These are phyloP conservation scores for Mylabris phalerata DNA, from an alignment of 1,140 invertebrate species.

Conservation along the genomic window DNA sequence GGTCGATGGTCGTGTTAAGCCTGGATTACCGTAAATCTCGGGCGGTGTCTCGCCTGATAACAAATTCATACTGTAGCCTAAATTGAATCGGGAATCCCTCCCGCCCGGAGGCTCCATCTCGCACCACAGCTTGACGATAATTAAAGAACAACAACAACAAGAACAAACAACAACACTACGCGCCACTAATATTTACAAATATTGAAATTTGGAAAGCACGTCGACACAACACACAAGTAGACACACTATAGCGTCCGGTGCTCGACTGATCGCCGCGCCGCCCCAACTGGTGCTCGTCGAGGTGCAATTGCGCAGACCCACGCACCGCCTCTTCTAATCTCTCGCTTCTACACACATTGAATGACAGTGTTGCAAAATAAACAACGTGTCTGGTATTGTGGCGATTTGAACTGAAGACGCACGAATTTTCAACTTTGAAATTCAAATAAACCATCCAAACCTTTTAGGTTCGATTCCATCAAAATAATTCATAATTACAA, in stretches of 20 bases:
- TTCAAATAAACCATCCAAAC: no score
- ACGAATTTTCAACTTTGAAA: no score
- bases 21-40: constrained; percentile 67
- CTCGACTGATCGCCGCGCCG: constrained; percentile 26
- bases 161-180: constrained; percentile 15
- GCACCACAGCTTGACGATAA: constrained; percentile 40
- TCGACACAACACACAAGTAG: constrained; percentile 36
- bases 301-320: constrained; percentile 33
- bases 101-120: constrained; percentile 71
- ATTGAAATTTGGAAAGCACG: constrained; percentile 15
- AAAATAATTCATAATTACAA: constrained; percentile 15
- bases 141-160: constrained; percentile 15
- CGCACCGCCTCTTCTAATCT: constrained; percentile 2
- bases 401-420: no score
- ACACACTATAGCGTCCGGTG: constrained; percentile 31
- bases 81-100: constrained; percentile 77
- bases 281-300: constrained; percentile 35
- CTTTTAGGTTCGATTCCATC: no score
- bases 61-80: constrained; percentile 75
- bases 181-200: constrained; percentile 3
- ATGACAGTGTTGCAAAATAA: background rate
- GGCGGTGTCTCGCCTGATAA: constrained; percentile 63
- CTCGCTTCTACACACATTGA: constrained; percentile 3
- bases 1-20: constrained; percentile 54
- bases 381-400: background rate